phyloP scores from a whole-genome alignment of 2,113 vertebrate species.

The Rhizomys pruinosus region DNA sequence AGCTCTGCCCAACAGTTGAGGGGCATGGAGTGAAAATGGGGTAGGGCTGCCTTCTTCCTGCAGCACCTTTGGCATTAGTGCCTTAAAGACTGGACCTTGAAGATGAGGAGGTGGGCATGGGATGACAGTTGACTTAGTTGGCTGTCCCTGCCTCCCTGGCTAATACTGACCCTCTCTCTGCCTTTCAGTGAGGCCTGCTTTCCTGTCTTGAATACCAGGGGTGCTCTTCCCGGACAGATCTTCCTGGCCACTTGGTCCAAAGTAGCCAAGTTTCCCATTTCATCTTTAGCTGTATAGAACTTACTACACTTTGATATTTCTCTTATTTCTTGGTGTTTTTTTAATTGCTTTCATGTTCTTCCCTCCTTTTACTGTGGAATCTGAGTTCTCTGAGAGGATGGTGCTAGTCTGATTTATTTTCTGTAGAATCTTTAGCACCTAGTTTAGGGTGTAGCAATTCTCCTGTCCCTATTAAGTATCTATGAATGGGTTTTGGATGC shows the following conservation, averaged over 20 bases:
- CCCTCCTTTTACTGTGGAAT: neutral
- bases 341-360: neutral
- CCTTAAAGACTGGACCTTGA: no score
- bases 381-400: neutral
- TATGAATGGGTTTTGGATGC: neutral
- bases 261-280: neutral
- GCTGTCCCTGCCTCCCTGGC: neutral
- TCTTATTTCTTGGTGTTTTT: neutral
- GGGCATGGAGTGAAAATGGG: neutral
- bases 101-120: neutral
- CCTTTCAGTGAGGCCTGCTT: fast-evolving
- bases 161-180: neutral
- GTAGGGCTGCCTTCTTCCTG: neutral
- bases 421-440: neutral
- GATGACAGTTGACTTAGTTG: no score
- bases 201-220: neutral
- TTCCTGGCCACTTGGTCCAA: neutral
- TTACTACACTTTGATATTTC: neutral
- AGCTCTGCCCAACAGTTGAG: neutral
- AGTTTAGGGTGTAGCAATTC: neutral
- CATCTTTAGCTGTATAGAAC: neutral
- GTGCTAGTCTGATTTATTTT: neutral
- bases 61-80: neutral
- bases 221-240: neutral
- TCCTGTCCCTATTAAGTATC: neutral